Conservation (phyloP, 1,140 invertebrate species). For the Papilio xuthus region DNA sequence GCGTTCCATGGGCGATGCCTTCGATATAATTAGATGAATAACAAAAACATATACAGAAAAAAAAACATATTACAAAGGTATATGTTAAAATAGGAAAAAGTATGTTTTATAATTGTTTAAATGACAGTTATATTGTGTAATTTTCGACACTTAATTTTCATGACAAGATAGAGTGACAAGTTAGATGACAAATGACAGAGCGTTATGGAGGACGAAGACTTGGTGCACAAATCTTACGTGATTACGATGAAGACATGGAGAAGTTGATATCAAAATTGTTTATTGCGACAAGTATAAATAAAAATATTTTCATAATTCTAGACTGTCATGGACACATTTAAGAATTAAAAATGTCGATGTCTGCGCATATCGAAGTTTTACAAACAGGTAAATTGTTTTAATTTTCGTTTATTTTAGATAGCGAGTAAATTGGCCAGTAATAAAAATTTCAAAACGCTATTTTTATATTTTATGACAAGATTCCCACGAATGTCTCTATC, state of each 20-base stretch:
- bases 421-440: not conserved
- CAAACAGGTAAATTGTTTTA: not conserved
- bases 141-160: too few species aligned
- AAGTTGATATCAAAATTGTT: not conserved
- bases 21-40: constrained; percentile 22
- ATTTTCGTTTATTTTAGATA: not conserved
- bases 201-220: too few species aligned
- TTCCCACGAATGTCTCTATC: not conserved
- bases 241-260: too few species aligned
- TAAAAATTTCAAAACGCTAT: not conserved
- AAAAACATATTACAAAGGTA: not conserved
- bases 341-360: not conserved
- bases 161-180: too few species aligned
- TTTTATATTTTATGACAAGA: not conserved
- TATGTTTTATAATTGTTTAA: too few species aligned
- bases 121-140: too few species aligned
- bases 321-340: not conserved
- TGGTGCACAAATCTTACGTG: too few species aligned
- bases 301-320: not conserved
- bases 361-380: not conserved
- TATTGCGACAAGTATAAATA: not conserved
- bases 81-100: too few species aligned
- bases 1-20: constrained; percentile 18
- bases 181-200: too few species aligned
- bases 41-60: not conserved